Evolutionary conservation across 1,140 invertebrate species (phyloP).

Genomic region (Pinna nobilis): DNA sequence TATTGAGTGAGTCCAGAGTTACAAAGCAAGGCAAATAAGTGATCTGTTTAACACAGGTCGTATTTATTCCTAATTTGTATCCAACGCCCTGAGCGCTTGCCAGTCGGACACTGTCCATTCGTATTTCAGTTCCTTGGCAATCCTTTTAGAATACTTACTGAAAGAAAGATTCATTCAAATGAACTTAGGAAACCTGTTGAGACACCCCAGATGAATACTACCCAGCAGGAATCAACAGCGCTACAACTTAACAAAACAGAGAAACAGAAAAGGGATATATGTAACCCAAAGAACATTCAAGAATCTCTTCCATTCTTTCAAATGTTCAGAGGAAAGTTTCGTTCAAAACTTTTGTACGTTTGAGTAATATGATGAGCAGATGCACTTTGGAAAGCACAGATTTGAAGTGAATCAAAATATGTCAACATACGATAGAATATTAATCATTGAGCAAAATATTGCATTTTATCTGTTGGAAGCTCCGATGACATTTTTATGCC

Average conservation of each 20-base stretch:
- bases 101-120: not conserved
- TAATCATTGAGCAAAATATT: slow-evolving; percentile 1
- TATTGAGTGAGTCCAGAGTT: too few species aligned
- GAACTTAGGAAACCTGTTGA: not conserved
- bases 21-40: not conserved
- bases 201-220: not conserved
- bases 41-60: not conserved
- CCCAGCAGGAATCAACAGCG: not conserved
- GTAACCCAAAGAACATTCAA: not conserved
- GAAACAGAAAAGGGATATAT: not conserved
- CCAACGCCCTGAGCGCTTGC: not conserved
- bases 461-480: not conserved
- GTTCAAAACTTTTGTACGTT: not conserved
- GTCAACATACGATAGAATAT: slow-evolving; percentile 9
- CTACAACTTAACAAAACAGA: not conserved
- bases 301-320: not conserved
- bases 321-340: not conserved
- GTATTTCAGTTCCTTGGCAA: too few species aligned
- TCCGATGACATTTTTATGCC: not conserved
- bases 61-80: not conserved
- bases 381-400: not conserved
- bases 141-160: too few species aligned
- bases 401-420: not conserved
- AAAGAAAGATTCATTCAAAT: too few species aligned
- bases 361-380: slow-evolving; percentile 5